Evolutionary conservation across 1,140 invertebrate genomes (phyloP), one percentile per base, ranked within the genome.

Genomic region (Popillia japonica): DNA sequence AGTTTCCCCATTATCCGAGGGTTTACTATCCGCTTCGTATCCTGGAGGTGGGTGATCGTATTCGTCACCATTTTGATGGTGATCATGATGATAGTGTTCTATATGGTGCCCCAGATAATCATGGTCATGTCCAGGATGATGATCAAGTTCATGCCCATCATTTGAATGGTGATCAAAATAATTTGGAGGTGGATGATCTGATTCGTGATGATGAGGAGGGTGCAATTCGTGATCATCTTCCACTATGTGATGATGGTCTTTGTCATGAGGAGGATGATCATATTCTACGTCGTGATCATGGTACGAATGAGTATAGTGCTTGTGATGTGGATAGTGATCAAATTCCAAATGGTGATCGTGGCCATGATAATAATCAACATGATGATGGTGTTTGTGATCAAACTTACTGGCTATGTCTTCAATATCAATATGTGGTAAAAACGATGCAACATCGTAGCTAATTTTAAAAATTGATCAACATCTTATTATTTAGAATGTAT

Each of bases 321-420:
- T 22, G 59, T 61, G 20, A 2, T 61, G 1, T 61, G 20, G n/a
- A 9, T 9, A n/a, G n/a, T 61, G 17, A 61, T 61, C 59, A 20
- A 61, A 61, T 23, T 68, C 61, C 22, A 10, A 0, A 27, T 10
- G 6, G 27, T 68, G 72, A 10, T 74, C 11, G n/a, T 74, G 34
- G 8, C 8, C 17, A 74, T 42, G 40, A 44, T 20, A 20, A 14
- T 17, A 0, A 40, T 74, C 40, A 74, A 6, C 17, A 40, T 74
- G 34, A 44, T 74, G 6, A 20, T 27, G 34, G 40, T 8, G 34
- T 23, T 10, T 22, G 8, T 72, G 34, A 40, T 41, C 41, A 22
- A 44, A 41, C 6, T 74, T 74, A 42, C 72, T 74, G n/a, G 41
- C 41, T 11, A 74, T 41, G 40, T n/a, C 72, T 74, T 74, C 40